Conservation (phyloP, 2,888 invertebrate genomes). For the Meiosimyza platycephala region DNA sequence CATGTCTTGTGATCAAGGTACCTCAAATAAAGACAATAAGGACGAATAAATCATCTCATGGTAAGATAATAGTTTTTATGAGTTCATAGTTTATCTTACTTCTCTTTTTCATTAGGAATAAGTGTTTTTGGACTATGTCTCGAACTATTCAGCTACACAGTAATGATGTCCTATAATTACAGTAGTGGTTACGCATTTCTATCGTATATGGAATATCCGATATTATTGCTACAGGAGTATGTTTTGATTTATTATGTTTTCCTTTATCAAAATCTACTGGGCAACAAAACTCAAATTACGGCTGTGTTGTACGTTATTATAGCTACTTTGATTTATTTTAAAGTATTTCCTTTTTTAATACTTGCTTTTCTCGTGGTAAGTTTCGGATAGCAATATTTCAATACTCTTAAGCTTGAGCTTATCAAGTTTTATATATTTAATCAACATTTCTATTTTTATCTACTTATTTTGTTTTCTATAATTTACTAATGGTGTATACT, state of each 20-base stretch:
- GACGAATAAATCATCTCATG: slow-evolving; percentile 75
- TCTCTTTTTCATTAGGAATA: slow-evolving; percentile 55
- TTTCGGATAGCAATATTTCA: slow-evolving; percentile 43
- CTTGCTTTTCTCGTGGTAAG: slow-evolving; percentile 66
- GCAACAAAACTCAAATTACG: slow-evolving; percentile 61
- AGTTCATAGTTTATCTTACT: neutral
- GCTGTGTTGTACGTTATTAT: slow-evolving; percentile 67
- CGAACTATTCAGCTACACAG: slow-evolving; percentile 77
- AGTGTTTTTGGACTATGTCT: slow-evolving; percentile 63
- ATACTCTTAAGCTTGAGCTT: too few relatives aligned
- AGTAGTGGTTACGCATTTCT: slow-evolving; percentile 78
- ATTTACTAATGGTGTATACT: neutral
- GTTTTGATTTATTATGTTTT: slow-evolving; percentile 78
- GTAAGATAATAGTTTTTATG: slow-evolving; percentile 68
- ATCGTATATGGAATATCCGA: slow-evolving; percentile 87
- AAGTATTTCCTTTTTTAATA: slow-evolving; percentile 59
- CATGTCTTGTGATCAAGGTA: slow-evolving; percentile 83
- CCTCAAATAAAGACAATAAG: slow-evolving; percentile 82
- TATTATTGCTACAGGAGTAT: slow-evolving; percentile 81
- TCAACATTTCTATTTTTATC: neutral
- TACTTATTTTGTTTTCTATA: neutral
- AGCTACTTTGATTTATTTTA: slow-evolving; percentile 67
- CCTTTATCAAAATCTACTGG: slow-evolving; percentile 74
- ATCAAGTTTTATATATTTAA: neutral
- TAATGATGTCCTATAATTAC: slow-evolving; percentile 84